These are phyloP conservation scores for Augochlorella aurata DNA, from an alignment of 2,888 invertebrate species.

Conservation along the genomic window DNA sequence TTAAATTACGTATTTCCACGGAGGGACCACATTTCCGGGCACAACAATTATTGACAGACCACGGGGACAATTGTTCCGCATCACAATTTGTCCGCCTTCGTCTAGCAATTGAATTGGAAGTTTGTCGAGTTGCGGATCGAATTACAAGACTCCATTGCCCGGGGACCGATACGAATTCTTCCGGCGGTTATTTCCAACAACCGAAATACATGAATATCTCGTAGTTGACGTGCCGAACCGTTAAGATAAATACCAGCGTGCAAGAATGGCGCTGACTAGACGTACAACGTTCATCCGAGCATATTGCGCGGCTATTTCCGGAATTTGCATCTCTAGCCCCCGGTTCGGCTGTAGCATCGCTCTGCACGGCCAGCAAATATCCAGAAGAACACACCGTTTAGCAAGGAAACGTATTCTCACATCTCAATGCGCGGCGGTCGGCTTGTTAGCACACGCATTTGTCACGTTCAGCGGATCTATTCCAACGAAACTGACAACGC, in stretches of 20 bases:
- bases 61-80: neutral
- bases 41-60: constrained; percentile 5
- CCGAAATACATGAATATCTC: constrained; percentile 14
- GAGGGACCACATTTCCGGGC: neutral
- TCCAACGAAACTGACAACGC: neutral
- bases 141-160: constrained; percentile 14
- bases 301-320: constrained; percentile 54
- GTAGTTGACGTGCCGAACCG: constrained; percentile 32
- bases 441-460: constrained; percentile 24
- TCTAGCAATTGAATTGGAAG: constrained; percentile 14
- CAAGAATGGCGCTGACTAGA: constrained; percentile 55
- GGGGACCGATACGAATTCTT: constrained; percentile 38
- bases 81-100: constrained; percentile 9
- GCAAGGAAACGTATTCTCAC: constrained; percentile 53
- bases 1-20: neutral
- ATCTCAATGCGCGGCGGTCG: constrained; percentile 40
- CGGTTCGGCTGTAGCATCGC: constrained; percentile 44
- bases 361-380: constrained; percentile 47
- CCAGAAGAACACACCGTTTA: constrained; percentile 47
- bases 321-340: constrained; percentile 53
- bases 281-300: constrained; percentile 56
- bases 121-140: constrained; percentile 10
- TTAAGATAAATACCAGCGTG: constrained; percentile 58
- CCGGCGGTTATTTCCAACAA: constrained; percentile 24
- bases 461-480: constrained; percentile 9